These are phyloP conservation scores for Nematostella vectensis DNA, from an alignment of 92 coral and sea anemone species.

Conservation along the genomic window DNA sequence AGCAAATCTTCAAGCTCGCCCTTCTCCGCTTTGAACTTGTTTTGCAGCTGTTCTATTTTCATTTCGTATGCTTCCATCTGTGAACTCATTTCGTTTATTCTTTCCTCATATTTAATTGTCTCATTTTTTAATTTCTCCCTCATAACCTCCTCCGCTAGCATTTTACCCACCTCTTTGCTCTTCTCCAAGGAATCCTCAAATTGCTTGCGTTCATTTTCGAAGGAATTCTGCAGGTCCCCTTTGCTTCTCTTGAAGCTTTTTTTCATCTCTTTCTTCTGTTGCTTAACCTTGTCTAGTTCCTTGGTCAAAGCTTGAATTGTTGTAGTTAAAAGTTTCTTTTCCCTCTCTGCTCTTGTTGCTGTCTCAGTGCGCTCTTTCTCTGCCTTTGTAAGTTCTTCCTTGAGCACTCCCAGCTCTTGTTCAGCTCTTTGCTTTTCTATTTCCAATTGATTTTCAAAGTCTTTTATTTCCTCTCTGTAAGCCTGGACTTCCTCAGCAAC, in stretches of 20 bases:
- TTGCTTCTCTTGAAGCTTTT: constrained; percentile 62
- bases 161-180: constrained; percentile 31
- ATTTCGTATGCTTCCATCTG: constrained; percentile 35
- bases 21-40: constrained; percentile 63
- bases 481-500: constrained; percentile 37
- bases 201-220: constrained; percentile 55
- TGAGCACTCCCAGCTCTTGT: constrained; percentile 19
- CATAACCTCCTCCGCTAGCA: constrained; percentile 52
- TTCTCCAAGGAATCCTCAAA: constrained; percentile 49
- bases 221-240: constrained; percentile 47
- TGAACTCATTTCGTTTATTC: constrained; percentile 44
- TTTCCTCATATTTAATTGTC: constrained; percentile 42
- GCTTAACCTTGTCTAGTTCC: constrained; percentile 74
- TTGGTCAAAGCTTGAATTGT: constrained; percentile 74
- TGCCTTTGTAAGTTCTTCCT: constrained; percentile 23
- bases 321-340: constrained; percentile 58
- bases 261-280: constrained; percentile 72
- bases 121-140: constrained; percentile 63
- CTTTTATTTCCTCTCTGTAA: constrained; percentile 35
- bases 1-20: constrained; percentile 48
- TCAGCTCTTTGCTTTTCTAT: constrained; percentile 25
- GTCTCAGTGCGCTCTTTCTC: constrained; percentile 40
- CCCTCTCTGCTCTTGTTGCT: constrained; percentile 42
- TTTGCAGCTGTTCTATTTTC: constrained; percentile 49
- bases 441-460: constrained; percentile 13